Base-by-base conservation (phyloP, 2,888 invertebrate species). In the Rhagophthalmus giganteus region DNA sequence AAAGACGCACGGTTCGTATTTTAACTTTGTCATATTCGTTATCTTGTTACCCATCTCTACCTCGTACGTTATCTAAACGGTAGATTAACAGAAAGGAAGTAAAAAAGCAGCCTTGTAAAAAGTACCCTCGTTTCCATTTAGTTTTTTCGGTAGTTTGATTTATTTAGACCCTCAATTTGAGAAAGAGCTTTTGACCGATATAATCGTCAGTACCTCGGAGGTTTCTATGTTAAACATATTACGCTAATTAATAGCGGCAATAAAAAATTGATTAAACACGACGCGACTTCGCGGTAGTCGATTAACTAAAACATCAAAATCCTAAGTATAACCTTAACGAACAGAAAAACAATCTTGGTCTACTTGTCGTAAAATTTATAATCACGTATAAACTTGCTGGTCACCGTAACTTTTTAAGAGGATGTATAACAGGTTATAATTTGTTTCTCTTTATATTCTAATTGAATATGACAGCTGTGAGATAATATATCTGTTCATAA, bases 1-100 rank as follows among this genome's bases (percentile, higher is more conserved):
- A 7, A 20, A 6, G 6, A 8, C 32, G 13, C 14, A 9, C 49
- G 41, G 46, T 53, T 54, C 56, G 57, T 62, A 62, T 57, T 54
- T 62, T 57, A 62, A 59, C 53, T 60, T 60, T 59, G 62, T 62
- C 60, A 60, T 62, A 60, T 59, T 53, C 45, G 52, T 57, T 60
- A 57, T 57, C 60, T 50, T 39, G 46, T 47, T 55, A 55, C 58
- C 58, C 47, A 58, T 58, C 58, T 58, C n/a, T 39, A 39, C 34
- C 35, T 50, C 58, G 50, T 53, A 47, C 50, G 35, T 60, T 62
- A 62, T 62, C 62, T 59, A 50, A 45, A 57, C 62, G 62, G 62
- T 54, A 62, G 62, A 62, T 62, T 62, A 58, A 62, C 60, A 60
- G 57, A 57, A 57, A 44, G 25, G 28, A 15, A 37, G 39, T 57